phyloP scores from a whole-genome alignment of 2,888 invertebrate species.

The Leptarthrus brevirostris region DNA sequence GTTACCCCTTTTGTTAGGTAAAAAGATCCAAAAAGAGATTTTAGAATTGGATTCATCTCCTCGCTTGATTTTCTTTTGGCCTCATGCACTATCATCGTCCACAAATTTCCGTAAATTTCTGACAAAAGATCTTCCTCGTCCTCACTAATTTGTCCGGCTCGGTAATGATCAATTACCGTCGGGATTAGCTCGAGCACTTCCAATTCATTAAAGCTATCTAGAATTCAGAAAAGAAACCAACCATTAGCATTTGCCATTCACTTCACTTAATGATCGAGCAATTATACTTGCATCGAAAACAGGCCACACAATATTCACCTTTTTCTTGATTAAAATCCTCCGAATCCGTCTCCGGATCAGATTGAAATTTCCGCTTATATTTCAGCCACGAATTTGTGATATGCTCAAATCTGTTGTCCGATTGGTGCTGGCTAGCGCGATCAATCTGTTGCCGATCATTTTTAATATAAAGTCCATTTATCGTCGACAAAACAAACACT shows the following conservation, averaged over 20 bases:
- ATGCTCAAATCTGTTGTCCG: neutral
- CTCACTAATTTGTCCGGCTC: conserved; percentile 20
- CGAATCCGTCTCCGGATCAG: neutral
- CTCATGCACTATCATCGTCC: conserved; percentile 51
- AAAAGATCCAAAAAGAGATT: conserved; percentile 49
- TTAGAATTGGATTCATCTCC: conserved; percentile 52
- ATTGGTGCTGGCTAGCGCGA: neutral
- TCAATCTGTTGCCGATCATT: too few species aligned
- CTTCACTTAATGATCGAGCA: neutral
- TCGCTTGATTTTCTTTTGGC: conserved; percentile 25
- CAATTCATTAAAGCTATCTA: conserved; percentile 47
- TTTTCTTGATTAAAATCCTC: neutral
- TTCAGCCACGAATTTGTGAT: conserved; percentile 3
- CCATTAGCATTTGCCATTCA: neutral
- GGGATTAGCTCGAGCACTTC: conserved; percentile 52
- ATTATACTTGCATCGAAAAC: too few species aligned
- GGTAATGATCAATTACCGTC: conserved; percentile 49
- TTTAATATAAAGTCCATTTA: conserved; percentile 20
- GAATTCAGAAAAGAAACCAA: neutral
- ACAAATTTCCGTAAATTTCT: conserved; percentile 53
- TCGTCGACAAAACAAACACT: neutral
- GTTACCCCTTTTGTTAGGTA: conserved; percentile 14
- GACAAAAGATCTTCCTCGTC: conserved; percentile 48
- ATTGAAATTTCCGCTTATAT: conserved; percentile 1
- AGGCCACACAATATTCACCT: conserved; percentile 10